Conservation (phyloP, 2,888 invertebrate species). For the Nemoura dubitans region DNA sequence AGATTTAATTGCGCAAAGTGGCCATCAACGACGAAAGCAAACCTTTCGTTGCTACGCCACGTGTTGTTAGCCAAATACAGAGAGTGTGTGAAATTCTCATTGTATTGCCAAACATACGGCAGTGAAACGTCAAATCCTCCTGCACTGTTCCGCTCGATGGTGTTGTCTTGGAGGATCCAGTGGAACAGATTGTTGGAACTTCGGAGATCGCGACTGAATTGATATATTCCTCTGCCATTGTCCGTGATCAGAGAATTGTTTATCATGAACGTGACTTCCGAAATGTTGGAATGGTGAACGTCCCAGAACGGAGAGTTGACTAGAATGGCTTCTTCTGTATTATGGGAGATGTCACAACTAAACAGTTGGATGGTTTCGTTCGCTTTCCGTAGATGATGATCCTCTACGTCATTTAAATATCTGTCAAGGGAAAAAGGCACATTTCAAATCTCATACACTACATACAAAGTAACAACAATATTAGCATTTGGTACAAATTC, state of each 20-base stretch:
- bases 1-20: conserved; percentile 89
- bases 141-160: conserved; percentile 82
- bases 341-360: conserved; percentile 83
- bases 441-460: background rate
- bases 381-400: conserved; percentile 85
- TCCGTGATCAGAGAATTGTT: conserved; percentile 85
- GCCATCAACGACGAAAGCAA: conserved; percentile 86
- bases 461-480: too few relatives aligned
- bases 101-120: conserved; percentile 95
- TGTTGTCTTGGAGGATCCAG: conserved; percentile 87
- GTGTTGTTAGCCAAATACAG: conserved; percentile 87
- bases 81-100: conserved; percentile 93
- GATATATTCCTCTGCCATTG: conserved; percentile 88
- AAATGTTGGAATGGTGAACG: conserved; percentile 83
- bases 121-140: conserved; percentile 90
- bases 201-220: conserved; percentile 81
- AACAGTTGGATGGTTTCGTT: conserved; percentile 87
- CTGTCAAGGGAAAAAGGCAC: conserved; percentile 38
- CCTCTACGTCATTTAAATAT: conserved; percentile 79
- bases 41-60: conserved; percentile 86
- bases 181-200: conserved; percentile 98
- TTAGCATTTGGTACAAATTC: too few relatives aligned
- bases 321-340: conserved; percentile 81
- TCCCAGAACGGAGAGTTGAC: conserved; percentile 88
- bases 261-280: conserved; percentile 89